Conservation (phyloP, 2,113 vertebrate genomes). For the Hoplias malabaricus region DNA sequence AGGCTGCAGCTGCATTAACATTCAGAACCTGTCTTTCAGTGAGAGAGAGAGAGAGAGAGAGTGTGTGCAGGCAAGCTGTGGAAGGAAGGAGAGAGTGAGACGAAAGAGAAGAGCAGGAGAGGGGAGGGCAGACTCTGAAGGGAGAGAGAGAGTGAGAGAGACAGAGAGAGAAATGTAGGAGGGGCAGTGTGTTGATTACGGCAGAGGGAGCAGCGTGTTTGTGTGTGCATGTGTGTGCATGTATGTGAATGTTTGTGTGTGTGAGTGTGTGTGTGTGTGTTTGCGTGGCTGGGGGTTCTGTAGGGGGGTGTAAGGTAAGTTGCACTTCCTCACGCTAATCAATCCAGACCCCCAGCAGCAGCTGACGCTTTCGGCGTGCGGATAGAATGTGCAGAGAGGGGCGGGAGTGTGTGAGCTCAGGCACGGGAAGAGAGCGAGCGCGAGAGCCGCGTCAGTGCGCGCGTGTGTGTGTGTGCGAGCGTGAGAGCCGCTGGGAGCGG, state of each 20-base stretch:
- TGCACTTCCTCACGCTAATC: constrained; percentile 50
- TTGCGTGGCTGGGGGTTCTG: constrained; percentile 2
- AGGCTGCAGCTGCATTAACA: constrained; percentile 64
- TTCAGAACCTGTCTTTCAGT: constrained; percentile 59
- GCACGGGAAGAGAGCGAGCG: constrained; percentile 44
- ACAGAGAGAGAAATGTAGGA: constrained; percentile 19
- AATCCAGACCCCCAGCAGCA: constrained; percentile 50
- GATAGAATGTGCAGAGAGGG: constrained; percentile 54
- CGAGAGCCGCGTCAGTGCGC: constrained; percentile 38
- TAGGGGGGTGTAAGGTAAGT: constrained; percentile 47
- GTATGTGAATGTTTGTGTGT: constrained; percentile 38
- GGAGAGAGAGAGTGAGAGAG: constrained; percentile 22
- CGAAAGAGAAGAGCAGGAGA: constrained; percentile 8
- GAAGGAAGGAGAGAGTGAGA: constrained; percentile 36
- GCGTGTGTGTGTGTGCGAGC: constrained; percentile 34
- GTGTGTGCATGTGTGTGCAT: constrained; percentile 19
- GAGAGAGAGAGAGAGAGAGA: constrained; percentile 44
- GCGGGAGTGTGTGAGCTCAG: constrained; percentile 40
- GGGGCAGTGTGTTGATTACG: constrained; percentile 50
- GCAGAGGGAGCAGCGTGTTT: constrained; percentile 37
- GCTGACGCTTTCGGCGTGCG: constrained; percentile 10
- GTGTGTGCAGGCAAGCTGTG: constrained; percentile 47
- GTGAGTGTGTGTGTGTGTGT: constrained; percentile 4
- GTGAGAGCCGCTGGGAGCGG: constrained; percentile 51
- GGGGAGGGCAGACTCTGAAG: not conserved